Evolutionary conservation across 2,888 invertebrate genomes (phyloP).

Genomic region (Sicus ferrugineus): DNA sequence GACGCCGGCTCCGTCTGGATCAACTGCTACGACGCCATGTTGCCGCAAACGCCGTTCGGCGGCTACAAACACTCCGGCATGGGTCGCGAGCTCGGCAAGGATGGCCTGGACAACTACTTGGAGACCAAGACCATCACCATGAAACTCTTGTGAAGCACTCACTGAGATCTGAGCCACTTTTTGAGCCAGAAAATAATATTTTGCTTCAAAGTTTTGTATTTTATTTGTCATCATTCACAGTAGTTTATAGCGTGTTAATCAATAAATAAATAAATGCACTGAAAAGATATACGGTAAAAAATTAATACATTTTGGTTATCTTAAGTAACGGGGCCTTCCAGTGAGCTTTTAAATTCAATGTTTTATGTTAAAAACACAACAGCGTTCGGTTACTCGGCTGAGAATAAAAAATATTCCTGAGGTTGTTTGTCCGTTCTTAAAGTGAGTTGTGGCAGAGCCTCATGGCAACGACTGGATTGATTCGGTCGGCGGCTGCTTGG

Average conservation of each 20-base stretch:
- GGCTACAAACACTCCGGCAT: conserved; percentile 88
- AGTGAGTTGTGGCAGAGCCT: not conserved
- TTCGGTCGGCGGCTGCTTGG: conserved; percentile 1
- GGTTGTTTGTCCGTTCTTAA: conserved; percentile 44
- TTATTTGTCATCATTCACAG: no score
- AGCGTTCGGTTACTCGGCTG: not conserved
- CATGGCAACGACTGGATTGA: not conserved
- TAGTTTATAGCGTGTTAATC: no score
- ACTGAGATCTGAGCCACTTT: no score
- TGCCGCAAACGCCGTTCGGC: conserved; percentile 83
- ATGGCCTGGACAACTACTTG: conserved; percentile 78
- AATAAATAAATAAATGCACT: no score
- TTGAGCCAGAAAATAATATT: not conserved
- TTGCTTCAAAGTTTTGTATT: no score
- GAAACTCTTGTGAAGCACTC: conserved; percentile 52
- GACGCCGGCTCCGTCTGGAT: conserved; percentile 84
- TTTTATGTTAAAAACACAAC: no score
- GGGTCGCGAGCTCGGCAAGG: conserved; percentile 84
- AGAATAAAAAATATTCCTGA: conserved; percentile 51
- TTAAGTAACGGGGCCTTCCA: no score
- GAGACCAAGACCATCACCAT: conserved; percentile 81
- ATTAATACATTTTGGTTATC: no score
- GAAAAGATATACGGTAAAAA: no score
- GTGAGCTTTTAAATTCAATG: no score
- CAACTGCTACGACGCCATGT: conserved; percentile 65